Evolutionary conservation across 2,888 invertebrate genomes (phyloP).

Genomic region (Pharmacophagus antenor): DNA sequence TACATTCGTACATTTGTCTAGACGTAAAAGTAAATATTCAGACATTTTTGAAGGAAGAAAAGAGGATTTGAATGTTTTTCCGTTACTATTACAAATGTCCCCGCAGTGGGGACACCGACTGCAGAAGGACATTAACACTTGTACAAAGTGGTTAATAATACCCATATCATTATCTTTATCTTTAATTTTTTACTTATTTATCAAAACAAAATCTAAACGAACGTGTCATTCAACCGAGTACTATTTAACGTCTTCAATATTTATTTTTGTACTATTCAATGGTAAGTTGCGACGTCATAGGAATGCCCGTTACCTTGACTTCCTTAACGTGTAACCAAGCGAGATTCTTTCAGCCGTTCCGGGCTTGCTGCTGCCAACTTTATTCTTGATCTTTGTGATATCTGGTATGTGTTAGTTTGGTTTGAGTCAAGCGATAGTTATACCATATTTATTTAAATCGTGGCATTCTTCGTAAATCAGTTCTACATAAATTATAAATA

Average conservation of each 20-base stretch:
- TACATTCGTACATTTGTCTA: too few species aligned
- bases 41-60: too few species aligned
- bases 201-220: not conserved
- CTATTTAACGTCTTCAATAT: not conserved
- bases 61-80: too few species aligned
- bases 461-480: not conserved
- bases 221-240: not conserved
- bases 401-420: not conserved
- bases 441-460: not conserved
- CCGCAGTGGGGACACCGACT: too few species aligned
- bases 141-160: too few species aligned
- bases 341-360: constrained; percentile 16
- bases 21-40: too few species aligned
- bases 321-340: constrained; percentile 13
- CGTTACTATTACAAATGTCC: too few species aligned
- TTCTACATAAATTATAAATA: too few species aligned
- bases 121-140: too few species aligned
- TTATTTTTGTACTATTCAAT: constrained; percentile 5
- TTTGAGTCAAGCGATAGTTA: not conserved
- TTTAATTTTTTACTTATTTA: not conserved
- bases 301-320: constrained; percentile 16
- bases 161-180: not conserved
- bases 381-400: not conserved
- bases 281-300: constrained; percentile 8
- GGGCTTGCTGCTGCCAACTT: constrained; percentile 20